Percentiles rank a stretch among this genome's conserved stretches.
Conservation (phyloP, 2,888 invertebrate genomes). For the Odontocolon sp. region DNA sequence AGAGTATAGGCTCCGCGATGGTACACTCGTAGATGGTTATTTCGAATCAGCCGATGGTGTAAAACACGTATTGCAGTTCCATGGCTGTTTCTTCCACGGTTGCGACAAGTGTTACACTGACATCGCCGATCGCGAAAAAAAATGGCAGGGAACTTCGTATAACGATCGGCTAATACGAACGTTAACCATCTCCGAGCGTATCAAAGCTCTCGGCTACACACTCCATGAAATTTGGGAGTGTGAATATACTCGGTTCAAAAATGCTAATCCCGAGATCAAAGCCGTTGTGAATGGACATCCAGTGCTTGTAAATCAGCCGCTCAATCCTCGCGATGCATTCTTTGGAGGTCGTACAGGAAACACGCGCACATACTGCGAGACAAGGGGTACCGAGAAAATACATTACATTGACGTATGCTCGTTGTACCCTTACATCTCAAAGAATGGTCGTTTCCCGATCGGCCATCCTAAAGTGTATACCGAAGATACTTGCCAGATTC, state of each 20-base stretch:
- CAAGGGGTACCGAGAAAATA: background rate
- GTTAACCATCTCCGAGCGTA: background rate
- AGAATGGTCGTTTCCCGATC: constrained; percentile 54
- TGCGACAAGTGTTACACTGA: background rate
- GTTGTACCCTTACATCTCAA: background rate
- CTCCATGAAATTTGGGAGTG: background rate
- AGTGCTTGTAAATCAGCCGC: background rate
- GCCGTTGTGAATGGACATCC: background rate
- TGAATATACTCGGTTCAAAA: background rate
- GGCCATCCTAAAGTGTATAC: constrained; percentile 64
- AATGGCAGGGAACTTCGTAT: background rate
- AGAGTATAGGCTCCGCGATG: background rate
- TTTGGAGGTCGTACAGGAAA: background rate
- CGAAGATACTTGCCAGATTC: background rate
- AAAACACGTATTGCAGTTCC: background rate
- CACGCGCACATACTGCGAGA: background rate
- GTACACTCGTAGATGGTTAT: background rate
- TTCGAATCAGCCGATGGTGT: background rate
- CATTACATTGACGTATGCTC: constrained; percentile 1
- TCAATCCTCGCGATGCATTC: constrained; percentile 2
- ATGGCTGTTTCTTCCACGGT: background rate
- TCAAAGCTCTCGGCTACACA: background rate
- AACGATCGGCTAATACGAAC: background rate
- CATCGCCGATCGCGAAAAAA: background rate
- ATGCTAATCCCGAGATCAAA: background rate